Percentiles rank a stretch among this genome's conserved stretches.
These are phyloP conservation scores for fruit fly (Drosophila melanogaster) DNA, from an alignment of 1,140 invertebrate species.

Conservation along the genomic window DNA sequence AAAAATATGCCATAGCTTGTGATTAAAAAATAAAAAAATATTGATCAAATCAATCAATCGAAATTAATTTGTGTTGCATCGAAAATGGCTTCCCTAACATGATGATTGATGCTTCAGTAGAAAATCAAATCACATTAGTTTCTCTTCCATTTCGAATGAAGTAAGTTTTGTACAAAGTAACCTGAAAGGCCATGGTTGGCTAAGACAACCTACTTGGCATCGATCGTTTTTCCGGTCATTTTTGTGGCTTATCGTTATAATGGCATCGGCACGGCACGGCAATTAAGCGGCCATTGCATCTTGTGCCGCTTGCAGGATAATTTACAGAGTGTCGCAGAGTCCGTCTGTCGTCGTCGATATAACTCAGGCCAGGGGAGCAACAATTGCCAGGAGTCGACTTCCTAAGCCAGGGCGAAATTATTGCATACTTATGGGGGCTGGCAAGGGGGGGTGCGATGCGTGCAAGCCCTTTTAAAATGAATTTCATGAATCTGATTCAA, in stretches of 20 bases:
- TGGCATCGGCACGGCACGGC: conserved; percentile 67
- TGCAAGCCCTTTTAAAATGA: conserved; percentile 9
- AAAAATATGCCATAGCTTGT: too few species aligned
- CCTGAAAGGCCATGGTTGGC: conserved; percentile 9
- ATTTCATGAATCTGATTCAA: conserved; percentile 4
- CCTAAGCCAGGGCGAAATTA: conserved; percentile 52
- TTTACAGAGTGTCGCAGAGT: conserved; percentile 76
- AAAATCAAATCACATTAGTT: background rate
- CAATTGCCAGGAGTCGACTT: conserved; percentile 34
- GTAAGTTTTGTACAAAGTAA: conserved; percentile 6
- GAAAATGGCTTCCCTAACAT: too few species aligned
- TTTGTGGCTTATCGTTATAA: conserved; percentile 46
- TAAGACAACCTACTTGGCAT: conserved; percentile 23
- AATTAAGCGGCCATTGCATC: conserved; percentile 61
- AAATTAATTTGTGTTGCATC: too few species aligned
- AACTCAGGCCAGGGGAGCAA: conserved; percentile 50
- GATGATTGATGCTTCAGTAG: too few species aligned
- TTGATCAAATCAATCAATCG: too few species aligned
- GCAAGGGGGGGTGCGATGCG: conserved; percentile 8
- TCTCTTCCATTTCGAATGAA: background rate
- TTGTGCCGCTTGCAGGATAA: conserved; percentile 39
- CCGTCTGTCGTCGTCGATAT: conserved; percentile 49
- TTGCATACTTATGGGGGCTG: conserved; percentile 55
- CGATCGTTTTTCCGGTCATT: conserved; percentile 34
- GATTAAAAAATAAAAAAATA: too few species aligned